Percentiles rank a stretch among this genome's conserved stretches.
Evolutionary conservation across 92 coral and sea anemone genomes (phyloP).

Genomic region (Epizoanthus scotinus): DNA sequence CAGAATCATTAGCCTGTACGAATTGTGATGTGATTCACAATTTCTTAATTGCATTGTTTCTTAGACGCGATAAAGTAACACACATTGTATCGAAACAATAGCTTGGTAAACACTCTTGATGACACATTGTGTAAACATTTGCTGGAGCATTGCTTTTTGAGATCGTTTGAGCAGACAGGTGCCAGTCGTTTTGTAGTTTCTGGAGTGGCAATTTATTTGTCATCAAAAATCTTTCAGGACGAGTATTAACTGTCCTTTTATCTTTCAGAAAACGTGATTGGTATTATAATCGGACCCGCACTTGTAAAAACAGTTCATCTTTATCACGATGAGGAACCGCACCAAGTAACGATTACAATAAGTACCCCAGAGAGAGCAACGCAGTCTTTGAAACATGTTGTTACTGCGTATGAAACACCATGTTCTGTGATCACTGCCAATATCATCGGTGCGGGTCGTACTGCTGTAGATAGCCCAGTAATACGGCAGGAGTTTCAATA

Average conservation of each 20-base stretch:
- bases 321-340: constrained; percentile 40
- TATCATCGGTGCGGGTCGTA: constrained; percentile 62
- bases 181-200: no score
- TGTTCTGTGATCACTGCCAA: constrained; percentile 61
- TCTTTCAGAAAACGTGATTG: constrained; percentile 8
- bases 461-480: constrained; percentile 44
- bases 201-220: no score
- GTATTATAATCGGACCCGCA: constrained; percentile 3
- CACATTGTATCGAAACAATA: no score
- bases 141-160: no score
- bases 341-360: constrained; percentile 48
- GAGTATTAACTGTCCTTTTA: not conserved
- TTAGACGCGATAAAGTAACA: no score
- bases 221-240: not conserved
- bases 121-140: no score
- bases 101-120: no score
- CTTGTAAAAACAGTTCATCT: constrained; percentile 11
- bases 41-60: no score
- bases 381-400: constrained; percentile 32
- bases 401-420: constrained; percentile 42
- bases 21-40: no score
- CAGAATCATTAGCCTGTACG: no score
- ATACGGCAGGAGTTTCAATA: constrained; percentile 71
- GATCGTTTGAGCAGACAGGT: no score
- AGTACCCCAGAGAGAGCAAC: constrained; percentile 62